phyloP scores from a whole-genome alignment of 1,140 invertebrate species.

The Drosophila quadrilineata region DNA sequence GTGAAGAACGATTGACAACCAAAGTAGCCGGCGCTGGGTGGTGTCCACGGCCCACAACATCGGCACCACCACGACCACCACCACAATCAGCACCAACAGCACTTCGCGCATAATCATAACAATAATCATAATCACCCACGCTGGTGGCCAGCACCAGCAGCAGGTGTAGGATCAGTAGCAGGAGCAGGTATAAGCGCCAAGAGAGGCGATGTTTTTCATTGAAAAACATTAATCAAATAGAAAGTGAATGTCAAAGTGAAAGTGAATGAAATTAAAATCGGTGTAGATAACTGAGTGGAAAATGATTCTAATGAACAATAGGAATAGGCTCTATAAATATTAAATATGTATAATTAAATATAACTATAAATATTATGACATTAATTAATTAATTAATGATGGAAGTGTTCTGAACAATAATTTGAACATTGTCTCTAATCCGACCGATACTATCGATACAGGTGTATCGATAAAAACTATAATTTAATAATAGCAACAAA shows the following conservation, averaged over 20 bases:
- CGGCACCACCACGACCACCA: slow-evolving; percentile 9
- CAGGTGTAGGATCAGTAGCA: slow-evolving; percentile 59
- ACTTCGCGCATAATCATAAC: slow-evolving; percentile 38
- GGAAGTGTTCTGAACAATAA: slow-evolving; percentile 41
- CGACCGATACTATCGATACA: slow-evolving; percentile 67
- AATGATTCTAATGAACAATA: no score
- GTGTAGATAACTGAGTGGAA: slow-evolving; percentile 32
- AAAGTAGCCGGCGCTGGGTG: slow-evolving; percentile 57
- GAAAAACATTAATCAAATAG: slow-evolving; percentile 48
- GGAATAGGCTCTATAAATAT: no score
- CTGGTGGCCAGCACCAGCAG: slow-evolving; percentile 65
- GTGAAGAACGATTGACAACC: slow-evolving; percentile 81
- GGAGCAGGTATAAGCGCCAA: slow-evolving; percentile 55
- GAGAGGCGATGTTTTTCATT: slow-evolving; percentile 80
- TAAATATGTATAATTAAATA: slow-evolving; percentile 45
- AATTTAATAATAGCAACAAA: slow-evolving; percentile 9
- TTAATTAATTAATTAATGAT: slow-evolving; percentile 12
- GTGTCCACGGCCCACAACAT: slow-evolving; percentile 27
- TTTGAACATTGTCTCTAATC: slow-evolving; percentile 58
- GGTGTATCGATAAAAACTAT: slow-evolving; percentile 48
- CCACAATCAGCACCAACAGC: slow-evolving; percentile 21
- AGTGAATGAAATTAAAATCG: no score
- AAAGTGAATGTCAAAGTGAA: slow-evolving; percentile 22
- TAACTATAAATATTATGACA: slow-evolving; percentile 15
- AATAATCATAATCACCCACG: slow-evolving; percentile 60